Evolutionary conservation across 2,888 invertebrate species (phyloP).

Genomic region (Cantharis rufa): DNA sequence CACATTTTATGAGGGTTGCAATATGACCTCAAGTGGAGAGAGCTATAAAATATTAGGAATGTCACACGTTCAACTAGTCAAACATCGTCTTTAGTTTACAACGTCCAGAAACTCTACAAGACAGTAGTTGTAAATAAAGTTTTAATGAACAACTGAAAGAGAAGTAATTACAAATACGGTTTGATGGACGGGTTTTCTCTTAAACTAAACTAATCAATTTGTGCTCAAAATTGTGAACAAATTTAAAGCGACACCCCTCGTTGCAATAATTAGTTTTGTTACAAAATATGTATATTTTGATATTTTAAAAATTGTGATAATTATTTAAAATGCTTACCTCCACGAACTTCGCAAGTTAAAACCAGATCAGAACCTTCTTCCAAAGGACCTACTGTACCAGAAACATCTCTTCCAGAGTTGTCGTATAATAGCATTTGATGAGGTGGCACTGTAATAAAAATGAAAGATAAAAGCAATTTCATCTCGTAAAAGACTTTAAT

Average conservation of each 20-base stretch:
- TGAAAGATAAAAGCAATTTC: neutral
- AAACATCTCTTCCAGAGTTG: conserved; percentile 79
- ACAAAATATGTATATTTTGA: neutral
- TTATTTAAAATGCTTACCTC: conserved; percentile 67
- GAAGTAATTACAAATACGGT: neutral
- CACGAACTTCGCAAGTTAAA: conserved; percentile 84
- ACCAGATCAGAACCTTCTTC: conserved; percentile 81
- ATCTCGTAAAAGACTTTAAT: neutral
- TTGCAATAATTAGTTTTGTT: conserved; percentile 1
- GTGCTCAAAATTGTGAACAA: neutral
- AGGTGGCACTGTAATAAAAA: conserved; percentile 77
- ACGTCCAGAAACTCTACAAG: neutral
- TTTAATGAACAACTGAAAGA: neutral
- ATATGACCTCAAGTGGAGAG: conserved; percentile 20
- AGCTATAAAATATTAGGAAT: conserved; percentile 14
- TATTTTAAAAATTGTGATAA: neutral
- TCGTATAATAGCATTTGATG: conserved; percentile 84
- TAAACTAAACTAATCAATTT: conserved; percentile 3
- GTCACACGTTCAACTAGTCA: conserved; percentile 8
- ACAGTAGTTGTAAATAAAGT: neutral
- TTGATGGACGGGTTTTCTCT: neutral
- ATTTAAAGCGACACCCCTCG: neutral
- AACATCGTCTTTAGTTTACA: conserved; percentile 9
- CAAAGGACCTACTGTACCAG: conserved; percentile 79
- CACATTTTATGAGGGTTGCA: conserved; percentile 26